Evolutionary conservation across 2,888 invertebrate genomes (phyloP), one percentile per base, ranked within the genome.

Genomic region (Pyrochroa serraticornis): DNA sequence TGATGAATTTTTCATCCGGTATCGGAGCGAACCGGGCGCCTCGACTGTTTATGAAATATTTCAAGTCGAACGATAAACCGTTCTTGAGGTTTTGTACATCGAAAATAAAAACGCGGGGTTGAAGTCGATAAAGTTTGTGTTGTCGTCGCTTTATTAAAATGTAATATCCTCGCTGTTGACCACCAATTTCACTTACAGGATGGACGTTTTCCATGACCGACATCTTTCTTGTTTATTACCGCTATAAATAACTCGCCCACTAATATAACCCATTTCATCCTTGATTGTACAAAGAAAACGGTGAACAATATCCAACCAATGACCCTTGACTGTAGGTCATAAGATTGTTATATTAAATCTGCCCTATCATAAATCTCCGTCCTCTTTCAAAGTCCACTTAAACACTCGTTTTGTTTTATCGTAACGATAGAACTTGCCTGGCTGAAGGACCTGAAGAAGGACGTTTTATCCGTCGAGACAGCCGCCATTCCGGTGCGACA

Each of bases 301-400:
- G 48, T 53, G 41, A 51, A 63, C 62, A 66, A 64, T 62, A 63
- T 66, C 63, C 50, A 56, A 58, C 62, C 60, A 58, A 63, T 60
- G 66, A 62, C 66, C 64, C 63, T 62, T 38, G 60, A 63, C 58
- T 58, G 58, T 46, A 36, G 58, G 54, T 64, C 57, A 60, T 64
- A 59, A 64, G 55, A 60, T 62, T 64, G 60, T 62, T 66, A 65
- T 66, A 64, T 65, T 63, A 66, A 66, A 64, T 45, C 58, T 58
- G 53, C 45, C 45, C 47, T 22, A 54, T 58, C 64, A 62, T 66
- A 66, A 66, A 66, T 66, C 61, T 61, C 43, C 47, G 49, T 49
- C 55, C 48, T 46, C 50, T 57, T 56, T 55, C 62, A 51, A 63
- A 60, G 56, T 59, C 62, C 52, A 56, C 49, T 58, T 50, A 49